Conservation (phyloP, 2,113 vertebrate species). For the Zosterops pallidus region DNA sequence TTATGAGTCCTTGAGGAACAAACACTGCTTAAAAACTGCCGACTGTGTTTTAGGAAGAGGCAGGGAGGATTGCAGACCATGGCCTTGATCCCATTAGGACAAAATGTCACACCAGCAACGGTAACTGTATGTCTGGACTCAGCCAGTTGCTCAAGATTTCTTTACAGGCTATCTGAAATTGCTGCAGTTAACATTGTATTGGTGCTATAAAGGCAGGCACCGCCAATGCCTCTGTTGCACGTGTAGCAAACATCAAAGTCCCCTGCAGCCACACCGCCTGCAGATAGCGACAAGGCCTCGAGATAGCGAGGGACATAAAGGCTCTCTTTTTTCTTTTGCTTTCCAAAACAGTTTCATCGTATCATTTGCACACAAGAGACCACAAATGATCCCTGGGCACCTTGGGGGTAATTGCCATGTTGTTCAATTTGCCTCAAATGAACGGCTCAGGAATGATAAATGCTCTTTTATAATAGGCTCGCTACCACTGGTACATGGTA, state of each 20-base stretch:
- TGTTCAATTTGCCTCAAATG: conserved; percentile 24
- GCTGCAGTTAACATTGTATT: background rate
- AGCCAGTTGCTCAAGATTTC: background rate
- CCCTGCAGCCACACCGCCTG: background rate
- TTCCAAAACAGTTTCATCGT: background rate
- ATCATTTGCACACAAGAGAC: background rate
- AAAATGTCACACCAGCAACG: background rate
- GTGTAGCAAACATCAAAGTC: background rate
- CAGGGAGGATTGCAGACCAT: background rate
- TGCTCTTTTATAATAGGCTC: background rate
- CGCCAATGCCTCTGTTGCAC: background rate
- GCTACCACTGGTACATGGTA: fast-evolving
- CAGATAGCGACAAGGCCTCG: background rate
- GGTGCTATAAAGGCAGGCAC: background rate
- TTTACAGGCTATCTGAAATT: conserved; percentile 24
- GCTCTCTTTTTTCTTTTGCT: background rate
- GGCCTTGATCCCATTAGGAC: conserved; percentile 2
- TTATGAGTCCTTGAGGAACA: background rate
- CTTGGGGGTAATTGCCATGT: conserved; percentile 11
- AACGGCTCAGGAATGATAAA: background rate
- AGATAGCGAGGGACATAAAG: background rate
- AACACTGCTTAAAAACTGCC: conserved; percentile 2
- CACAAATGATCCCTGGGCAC: background rate
- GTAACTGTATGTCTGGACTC: background rate
- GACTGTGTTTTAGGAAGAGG: conserved; percentile 14